A percentile compares a stretch with the other conserved stretches of the same genome.
phyloP scores from a whole-genome alignment of 23 tunicate genomes.

The Phallusia fumigata region DNA sequence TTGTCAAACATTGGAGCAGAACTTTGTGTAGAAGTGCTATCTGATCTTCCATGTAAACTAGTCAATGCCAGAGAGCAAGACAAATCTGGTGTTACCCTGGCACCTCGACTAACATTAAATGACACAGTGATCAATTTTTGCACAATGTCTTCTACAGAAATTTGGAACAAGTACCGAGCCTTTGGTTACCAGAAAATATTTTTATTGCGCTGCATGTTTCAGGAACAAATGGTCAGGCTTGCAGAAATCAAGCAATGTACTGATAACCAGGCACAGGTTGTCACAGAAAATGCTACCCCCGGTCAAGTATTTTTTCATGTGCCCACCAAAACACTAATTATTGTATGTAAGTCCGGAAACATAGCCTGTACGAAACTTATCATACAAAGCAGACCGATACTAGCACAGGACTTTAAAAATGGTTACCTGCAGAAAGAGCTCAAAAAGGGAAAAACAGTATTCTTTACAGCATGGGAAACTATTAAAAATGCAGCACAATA shows the following conservation, averaged over 20 bases:
- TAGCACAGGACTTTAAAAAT: conserved; percentile 59
- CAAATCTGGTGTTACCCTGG: conserved; percentile 18
- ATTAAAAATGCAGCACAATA: too few relatives aligned
- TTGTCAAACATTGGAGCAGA: conserved; percentile 47
- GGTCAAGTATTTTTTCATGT: conserved; percentile 42
- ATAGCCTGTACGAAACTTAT: conserved; percentile 36
- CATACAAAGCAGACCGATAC: conserved; percentile 7
- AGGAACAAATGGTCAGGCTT: conserved; percentile 30
- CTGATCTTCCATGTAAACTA: conserved; percentile 36
- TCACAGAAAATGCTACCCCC: not conserved
- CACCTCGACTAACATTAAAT: conserved; percentile 44
- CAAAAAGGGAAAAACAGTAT: conserved; percentile 38
- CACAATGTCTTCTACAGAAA: conserved; percentile 22
- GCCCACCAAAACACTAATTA: conserved; percentile 26
- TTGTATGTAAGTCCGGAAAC: conserved; percentile 41
- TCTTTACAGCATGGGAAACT: conserved; percentile 15
- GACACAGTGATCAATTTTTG: conserved; percentile 38
- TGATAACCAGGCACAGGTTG: not conserved
- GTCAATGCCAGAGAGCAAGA: conserved; percentile 41
- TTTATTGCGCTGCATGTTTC: conserved; percentile 24
- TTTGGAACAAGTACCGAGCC: conserved; percentile 54
- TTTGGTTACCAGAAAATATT: conserved; percentile 45
- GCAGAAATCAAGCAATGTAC: conserved; percentile 8
- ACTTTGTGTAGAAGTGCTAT: conserved; percentile 32
- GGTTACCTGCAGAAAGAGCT: conserved; percentile 36